phyloP scores from a whole-genome alignment of 92 coral and sea anemone genomes.

The Desmophyllum pertusum region DNA sequence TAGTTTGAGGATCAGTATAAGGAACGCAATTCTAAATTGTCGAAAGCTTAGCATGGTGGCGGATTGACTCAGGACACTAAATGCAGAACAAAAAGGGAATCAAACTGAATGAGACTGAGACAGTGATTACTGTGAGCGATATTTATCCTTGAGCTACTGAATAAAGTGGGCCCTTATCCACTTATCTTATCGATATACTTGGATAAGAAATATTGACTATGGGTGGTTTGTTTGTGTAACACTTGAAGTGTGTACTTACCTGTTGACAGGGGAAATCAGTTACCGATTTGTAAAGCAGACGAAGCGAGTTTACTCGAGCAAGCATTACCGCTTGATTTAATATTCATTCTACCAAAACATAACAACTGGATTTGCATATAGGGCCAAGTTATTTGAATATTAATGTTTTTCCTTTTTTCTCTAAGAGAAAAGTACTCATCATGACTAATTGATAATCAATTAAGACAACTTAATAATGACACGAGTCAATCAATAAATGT shows the following conservation, averaged over 20 bases:
- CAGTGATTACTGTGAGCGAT: neutral
- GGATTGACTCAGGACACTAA: neutral
- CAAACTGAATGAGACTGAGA: neutral
- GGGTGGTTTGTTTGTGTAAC: neutral
- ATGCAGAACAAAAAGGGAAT: neutral
- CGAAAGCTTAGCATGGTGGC: neutral
- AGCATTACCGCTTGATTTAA: neutral
- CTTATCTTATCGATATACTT: neutral
- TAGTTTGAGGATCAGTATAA: neutral
- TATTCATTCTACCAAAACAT: neutral
- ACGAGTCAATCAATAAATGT: too few relatives aligned
- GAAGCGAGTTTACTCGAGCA: neutral
- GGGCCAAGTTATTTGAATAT: neutral
- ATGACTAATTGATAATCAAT: too few relatives aligned
- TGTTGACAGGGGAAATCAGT: neutral
- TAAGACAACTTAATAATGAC: too few relatives aligned
- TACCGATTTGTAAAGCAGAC: neutral
- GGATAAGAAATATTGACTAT: neutral
- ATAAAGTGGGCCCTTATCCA: too few relatives aligned
- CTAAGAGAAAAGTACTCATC: neutral
- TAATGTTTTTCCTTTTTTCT: neutral
- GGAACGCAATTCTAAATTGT: neutral
- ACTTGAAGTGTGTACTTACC: constrained; percentile 4
- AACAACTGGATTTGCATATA: constrained; percentile 14
- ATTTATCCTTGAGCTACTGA: too few relatives aligned